Evolutionary conservation across 1,140 invertebrate genomes (phyloP).

Genomic region (Phymorhynchus buccinoides): DNA sequence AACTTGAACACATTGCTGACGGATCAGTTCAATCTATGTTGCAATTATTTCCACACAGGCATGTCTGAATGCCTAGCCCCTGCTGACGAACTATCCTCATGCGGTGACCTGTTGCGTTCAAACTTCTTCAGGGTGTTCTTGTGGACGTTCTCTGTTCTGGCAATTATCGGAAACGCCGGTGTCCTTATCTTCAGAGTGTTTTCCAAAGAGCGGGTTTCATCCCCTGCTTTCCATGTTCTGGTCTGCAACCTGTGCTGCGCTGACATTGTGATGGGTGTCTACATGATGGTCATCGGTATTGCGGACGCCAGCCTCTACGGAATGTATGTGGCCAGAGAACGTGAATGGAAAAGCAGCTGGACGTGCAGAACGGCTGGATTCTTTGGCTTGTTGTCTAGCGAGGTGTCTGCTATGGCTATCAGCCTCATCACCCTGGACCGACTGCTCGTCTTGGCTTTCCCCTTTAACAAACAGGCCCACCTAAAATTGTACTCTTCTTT

Average conservation of each 20-base stretch:
- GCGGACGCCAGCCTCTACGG: slow-evolving; percentile 54
- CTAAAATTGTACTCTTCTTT: background rate
- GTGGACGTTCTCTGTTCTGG: slow-evolving; percentile 50
- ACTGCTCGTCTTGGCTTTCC: slow-evolving; percentile 52
- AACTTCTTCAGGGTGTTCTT: slow-evolving; percentile 41
- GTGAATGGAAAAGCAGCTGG: slow-evolving; percentile 50
- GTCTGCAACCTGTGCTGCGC: slow-evolving; percentile 56
- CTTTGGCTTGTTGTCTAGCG: slow-evolving; percentile 52
- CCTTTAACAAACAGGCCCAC: slow-evolving; percentile 9
- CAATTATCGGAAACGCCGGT: slow-evolving; percentile 52
- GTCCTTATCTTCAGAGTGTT: slow-evolving; percentile 41
- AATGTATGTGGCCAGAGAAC: slow-evolving; percentile 52
- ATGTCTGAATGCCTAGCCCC: slow-evolving; percentile 41
- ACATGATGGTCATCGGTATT: slow-evolving; percentile 59
- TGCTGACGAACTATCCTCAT: slow-evolving; percentile 53
- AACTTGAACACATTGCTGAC: slow-evolving; percentile 29
- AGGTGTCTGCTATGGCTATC: slow-evolving; percentile 59
- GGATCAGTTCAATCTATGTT: slow-evolving; percentile 52
- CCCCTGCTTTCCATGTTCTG: slow-evolving; percentile 41
- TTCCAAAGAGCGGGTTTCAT: background rate
- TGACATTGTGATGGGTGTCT: slow-evolving; percentile 66
- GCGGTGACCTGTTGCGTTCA: slow-evolving; percentile 49
- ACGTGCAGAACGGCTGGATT: slow-evolving; percentile 56
- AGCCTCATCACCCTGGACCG: slow-evolving; percentile 53
- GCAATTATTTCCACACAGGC: slow-evolving; percentile 24